phyloP scores from a whole-genome alignment of 2,113 vertebrate genomes.

The Brachyistius frenatus region DNA sequence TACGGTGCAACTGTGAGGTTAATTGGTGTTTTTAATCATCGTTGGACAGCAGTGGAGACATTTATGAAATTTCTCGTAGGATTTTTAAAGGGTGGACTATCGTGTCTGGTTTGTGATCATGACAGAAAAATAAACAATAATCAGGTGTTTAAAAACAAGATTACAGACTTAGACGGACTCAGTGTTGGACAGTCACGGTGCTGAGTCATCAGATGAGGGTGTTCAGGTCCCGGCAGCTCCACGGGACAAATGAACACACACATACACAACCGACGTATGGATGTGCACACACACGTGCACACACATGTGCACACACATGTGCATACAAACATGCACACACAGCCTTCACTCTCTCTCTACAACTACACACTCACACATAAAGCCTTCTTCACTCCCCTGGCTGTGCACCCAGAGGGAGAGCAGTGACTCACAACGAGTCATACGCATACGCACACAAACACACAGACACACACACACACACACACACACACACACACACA shows the following conservation, averaged over 20 bases:
- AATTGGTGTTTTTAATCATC: no score
- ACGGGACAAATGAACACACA: constrained; percentile 39
- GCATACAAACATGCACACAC: constrained; percentile 27
- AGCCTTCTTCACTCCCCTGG: constrained; percentile 56
- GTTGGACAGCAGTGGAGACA: no score
- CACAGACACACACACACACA: constrained; percentile 31
- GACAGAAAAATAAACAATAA: constrained; percentile 3
- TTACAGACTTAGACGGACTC: constrained; percentile 22
- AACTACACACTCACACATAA: constrained; percentile 50
- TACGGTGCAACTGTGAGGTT: no score
- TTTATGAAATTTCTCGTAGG: no score
- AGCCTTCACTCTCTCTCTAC: constrained; percentile 28
- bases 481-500: constrained; percentile 33
- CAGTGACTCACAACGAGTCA: constrained; percentile 78
- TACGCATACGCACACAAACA: constrained; percentile 57
- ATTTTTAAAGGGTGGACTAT: neutral
- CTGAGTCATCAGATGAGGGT: constrained; percentile 48
- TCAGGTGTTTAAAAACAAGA: neutral
- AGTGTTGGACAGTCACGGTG: constrained; percentile 37
- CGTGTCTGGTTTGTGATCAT: neutral
- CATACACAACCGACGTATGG: constrained; percentile 21
- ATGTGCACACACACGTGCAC: constrained; percentile 19
- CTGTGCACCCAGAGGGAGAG: constrained; percentile 67
- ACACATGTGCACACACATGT: constrained; percentile 24
- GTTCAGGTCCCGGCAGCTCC: constrained; percentile 51